Percentiles rank a stretch among this genome's conserved stretches.
Conservation (phyloP, 2,797 vertebrate species). For the Macropodus opercularis region DNA sequence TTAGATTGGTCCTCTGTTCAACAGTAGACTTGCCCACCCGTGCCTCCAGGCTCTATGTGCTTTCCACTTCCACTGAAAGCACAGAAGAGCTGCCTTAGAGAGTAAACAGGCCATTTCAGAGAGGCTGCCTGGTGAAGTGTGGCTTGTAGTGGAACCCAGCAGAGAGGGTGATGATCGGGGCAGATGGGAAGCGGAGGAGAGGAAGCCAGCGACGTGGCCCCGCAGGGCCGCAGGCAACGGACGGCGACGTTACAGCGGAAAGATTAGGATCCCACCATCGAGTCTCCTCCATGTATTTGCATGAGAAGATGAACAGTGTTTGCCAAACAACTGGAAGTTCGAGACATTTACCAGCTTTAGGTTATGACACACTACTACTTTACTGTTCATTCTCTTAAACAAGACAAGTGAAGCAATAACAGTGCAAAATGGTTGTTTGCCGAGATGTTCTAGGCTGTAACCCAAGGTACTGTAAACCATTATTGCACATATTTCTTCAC, state of each 20-base stretch:
- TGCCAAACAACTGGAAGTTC: neutral
- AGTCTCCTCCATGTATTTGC: too few species aligned
- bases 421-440: constrained; percentile 19
- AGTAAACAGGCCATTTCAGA: constrained; percentile 42
- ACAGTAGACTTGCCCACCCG: constrained; percentile 16
- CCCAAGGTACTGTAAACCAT: constrained; percentile 52
- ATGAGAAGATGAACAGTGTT: neutral
- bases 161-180: constrained; percentile 59
- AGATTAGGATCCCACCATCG: constrained; percentile 30
- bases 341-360: neutral
- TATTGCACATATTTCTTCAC: constrained; percentile 58
- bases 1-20: constrained; percentile 62
- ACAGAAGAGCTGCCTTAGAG: constrained; percentile 35
- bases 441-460: constrained; percentile 16
- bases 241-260: constrained; percentile 51
- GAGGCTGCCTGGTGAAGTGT: constrained; percentile 55
- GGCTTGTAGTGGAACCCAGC: constrained; percentile 39
- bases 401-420: constrained; percentile 54
- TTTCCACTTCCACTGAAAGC: constrained; percentile 56
- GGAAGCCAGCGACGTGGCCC: constrained; percentile 28
- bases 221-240: constrained; percentile 24
- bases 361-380: constrained; percentile 15
- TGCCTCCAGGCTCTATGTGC: constrained; percentile 12
- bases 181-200: constrained; percentile 47
- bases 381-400: constrained; percentile 8